Evolutionary conservation across 2,888 invertebrate species (phyloP).

Genomic region (Apeira syringaria): DNA sequence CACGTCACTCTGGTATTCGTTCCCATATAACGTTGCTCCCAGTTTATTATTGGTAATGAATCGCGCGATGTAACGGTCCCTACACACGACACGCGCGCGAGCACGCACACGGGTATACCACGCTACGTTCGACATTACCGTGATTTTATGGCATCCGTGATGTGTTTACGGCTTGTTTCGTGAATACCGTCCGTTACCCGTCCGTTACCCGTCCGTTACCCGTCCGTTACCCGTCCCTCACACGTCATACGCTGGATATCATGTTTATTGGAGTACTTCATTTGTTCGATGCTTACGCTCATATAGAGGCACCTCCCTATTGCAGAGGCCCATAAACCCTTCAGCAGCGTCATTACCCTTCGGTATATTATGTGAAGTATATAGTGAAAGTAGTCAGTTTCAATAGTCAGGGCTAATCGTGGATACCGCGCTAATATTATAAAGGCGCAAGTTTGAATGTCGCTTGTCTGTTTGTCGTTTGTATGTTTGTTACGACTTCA

Average conservation of each 20-base stretch:
- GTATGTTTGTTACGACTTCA: too few relatives aligned
- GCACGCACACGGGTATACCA: too few relatives aligned
- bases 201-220: constrained; percentile 13
- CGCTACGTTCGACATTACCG: constrained; percentile 21
- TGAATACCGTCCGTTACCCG: constrained; percentile 15
- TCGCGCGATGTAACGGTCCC: constrained; percentile 29
- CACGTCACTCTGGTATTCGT: constrained; percentile 44
- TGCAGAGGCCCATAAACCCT: too few relatives aligned
- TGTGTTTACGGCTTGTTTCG: constrained; percentile 28
- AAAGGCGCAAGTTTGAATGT: too few relatives aligned
- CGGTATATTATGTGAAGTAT: too few relatives aligned
- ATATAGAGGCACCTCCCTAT: neutral
- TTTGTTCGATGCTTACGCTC: constrained; percentile 1
- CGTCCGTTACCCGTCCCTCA: constrained; percentile 14
- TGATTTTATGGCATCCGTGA: constrained; percentile 31
- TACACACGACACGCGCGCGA: constrained; percentile 19
- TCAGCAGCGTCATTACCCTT: too few relatives aligned
- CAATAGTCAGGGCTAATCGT: too few relatives aligned
- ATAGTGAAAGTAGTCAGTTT: too few relatives aligned
- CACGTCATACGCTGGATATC: constrained; percentile 13
- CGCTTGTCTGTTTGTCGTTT: too few relatives aligned
- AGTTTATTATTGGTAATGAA: constrained; percentile 36
- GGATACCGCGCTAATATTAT: too few relatives aligned
- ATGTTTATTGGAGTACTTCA: constrained; percentile 18
- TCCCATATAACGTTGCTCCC: constrained; percentile 30